These are phyloP conservation scores for Diplazon laetatorius DNA, from an alignment of 2,888 invertebrate genomes.

Conservation along the genomic window DNA sequence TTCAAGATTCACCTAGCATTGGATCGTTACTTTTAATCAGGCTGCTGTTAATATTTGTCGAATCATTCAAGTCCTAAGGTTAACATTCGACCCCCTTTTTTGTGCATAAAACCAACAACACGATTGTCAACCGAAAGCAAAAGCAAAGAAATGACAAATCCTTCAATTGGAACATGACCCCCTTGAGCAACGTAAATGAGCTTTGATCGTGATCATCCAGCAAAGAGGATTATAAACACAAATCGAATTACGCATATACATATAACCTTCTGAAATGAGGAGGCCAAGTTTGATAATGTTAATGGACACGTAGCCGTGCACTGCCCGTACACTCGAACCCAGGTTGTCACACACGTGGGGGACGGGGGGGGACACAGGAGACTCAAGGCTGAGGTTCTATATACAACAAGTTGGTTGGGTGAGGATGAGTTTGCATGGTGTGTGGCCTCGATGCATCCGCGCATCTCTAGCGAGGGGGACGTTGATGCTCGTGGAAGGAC, in stretches of 20 bases:
- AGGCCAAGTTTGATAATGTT: slow-evolving; percentile 28
- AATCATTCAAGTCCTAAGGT: no score
- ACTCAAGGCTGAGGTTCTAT: slow-evolving; percentile 28
- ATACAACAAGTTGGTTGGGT: slow-evolving; percentile 27
- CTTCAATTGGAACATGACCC: no score
- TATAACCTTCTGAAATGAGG: neutral
- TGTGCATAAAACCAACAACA: no score
- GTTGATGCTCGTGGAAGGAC: slow-evolving; percentile 66
- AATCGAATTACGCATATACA: neutral
- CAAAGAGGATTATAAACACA: neutral
- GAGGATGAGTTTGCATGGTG: slow-evolving; percentile 23
- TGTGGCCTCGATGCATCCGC: slow-evolving; percentile 46
- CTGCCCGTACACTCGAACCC: slow-evolving; percentile 14
- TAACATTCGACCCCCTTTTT: no score
- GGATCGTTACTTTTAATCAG: neutral
- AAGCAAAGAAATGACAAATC: no score
- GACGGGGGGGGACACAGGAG: no score
- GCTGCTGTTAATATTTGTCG: no score
- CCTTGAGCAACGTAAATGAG: no score
- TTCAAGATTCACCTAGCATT: neutral
- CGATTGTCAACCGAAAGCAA: no score
- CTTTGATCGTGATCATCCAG: neutral
- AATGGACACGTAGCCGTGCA: neutral
- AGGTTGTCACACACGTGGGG: slow-evolving; percentile 15
- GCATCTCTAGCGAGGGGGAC: slow-evolving; percentile 47